Conservation (phyloP, 2,888 invertebrate genomes). For the Operophtera brumata region DNA sequence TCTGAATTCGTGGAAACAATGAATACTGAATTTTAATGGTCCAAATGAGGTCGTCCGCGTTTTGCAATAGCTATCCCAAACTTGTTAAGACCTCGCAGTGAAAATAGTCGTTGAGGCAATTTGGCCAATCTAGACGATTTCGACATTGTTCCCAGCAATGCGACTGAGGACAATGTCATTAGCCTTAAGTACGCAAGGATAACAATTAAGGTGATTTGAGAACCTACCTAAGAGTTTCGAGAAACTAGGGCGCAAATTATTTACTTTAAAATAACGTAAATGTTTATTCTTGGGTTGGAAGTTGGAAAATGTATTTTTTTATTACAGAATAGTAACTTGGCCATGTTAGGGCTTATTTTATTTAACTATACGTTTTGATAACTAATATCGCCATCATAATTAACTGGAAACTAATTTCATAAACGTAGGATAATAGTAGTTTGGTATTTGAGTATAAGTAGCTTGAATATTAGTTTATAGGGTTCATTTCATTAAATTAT, state of each 20-base stretch:
- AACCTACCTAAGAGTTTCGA: slow-evolving; percentile 4
- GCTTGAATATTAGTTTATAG: no score
- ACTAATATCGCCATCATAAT: no score
- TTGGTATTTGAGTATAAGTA: no score
- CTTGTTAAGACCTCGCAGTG: slow-evolving; percentile 26
- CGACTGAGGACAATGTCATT: slow-evolving; percentile 32
- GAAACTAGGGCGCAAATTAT: slow-evolving; percentile 7
- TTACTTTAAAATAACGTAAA: neutral
- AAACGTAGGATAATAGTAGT: no score
- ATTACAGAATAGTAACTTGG: no score
- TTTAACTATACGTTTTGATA: no score
- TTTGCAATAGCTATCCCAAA: slow-evolving; percentile 29
- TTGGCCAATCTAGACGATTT: slow-evolving; percentile 37
- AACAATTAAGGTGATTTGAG: slow-evolving; percentile 28
- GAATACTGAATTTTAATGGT: slow-evolving; percentile 18
- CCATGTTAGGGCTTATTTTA: no score
- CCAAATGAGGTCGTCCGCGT: slow-evolving; percentile 22
- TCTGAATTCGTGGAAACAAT: neutral
- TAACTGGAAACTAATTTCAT: no score
- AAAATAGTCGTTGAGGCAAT: slow-evolving; percentile 32
- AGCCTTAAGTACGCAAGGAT: slow-evolving; percentile 25
- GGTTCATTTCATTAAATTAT: no score
- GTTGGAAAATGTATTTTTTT: no score
- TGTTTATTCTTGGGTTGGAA: neutral
- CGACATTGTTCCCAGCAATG: slow-evolving; percentile 35